A percentile compares a stretch with the other conserved stretches of the same genome.
These are phyloP conservation scores for Trididemnum clinides DNA, from an alignment of 23 tunicate species.

Conservation along the genomic window DNA sequence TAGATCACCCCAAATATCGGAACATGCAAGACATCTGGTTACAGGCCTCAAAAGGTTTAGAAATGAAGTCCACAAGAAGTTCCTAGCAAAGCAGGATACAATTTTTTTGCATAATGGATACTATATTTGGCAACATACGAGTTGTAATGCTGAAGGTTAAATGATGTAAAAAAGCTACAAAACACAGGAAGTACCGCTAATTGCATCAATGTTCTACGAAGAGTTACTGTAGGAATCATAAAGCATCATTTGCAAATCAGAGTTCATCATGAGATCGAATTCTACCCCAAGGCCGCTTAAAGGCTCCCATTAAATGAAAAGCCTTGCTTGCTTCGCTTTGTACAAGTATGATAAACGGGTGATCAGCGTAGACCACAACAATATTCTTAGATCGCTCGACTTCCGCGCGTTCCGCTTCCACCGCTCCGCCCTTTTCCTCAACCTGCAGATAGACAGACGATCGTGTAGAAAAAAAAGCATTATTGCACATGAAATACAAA, in stretches of 20 bases:
- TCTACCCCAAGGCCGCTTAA: slow-evolving; percentile 70
- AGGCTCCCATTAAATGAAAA: slow-evolving; percentile 63
- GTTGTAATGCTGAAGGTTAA: no score
- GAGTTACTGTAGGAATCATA: no score
- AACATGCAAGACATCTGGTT: no score
- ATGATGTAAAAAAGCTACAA: no score
- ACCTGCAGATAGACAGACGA: slow-evolving; percentile 38
- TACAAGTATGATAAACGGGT: slow-evolving; percentile 78
- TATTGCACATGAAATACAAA: neutral
- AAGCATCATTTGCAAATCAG: slow-evolving; percentile 4
- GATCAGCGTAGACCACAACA: slow-evolving; percentile 75
- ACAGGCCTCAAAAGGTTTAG: no score
- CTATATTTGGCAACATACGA: no score
- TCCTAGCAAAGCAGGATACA: no score
- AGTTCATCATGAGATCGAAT: slow-evolving; percentile 74
- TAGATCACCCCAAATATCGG: no score
- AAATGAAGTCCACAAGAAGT: no score
- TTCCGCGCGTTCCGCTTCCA: slow-evolving; percentile 72
- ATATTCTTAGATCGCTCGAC: slow-evolving; percentile 53
- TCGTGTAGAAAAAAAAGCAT: neutral
- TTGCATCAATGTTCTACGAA: no score
- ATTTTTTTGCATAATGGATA: no score
- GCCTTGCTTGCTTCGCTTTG: slow-evolving; percentile 55
- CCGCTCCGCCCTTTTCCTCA: slow-evolving; percentile 63
- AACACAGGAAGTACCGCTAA: no score